phyloP scores from a whole-genome alignment of 2,797 vertebrate species.

The Xyrichtys novacula region DNA sequence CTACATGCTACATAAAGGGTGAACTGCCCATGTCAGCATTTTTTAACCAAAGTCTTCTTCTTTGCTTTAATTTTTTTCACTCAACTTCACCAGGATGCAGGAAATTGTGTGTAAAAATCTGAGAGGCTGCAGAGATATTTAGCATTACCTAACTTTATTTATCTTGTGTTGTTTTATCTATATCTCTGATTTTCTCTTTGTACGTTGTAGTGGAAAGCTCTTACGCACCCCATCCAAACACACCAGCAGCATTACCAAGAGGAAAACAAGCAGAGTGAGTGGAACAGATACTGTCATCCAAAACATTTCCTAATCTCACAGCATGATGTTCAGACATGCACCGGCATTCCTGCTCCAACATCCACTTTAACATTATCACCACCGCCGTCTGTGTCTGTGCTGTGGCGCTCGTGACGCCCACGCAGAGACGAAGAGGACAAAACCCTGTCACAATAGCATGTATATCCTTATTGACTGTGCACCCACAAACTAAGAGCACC shows the following conservation, averaged over 20 bases:
- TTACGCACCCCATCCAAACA: constrained; percentile 10
- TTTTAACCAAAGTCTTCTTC: too few species aligned
- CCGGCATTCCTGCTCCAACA: constrained; percentile 58
- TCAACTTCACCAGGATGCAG: too few species aligned
- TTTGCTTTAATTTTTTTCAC: too few species aligned
- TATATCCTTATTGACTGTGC: constrained; percentile 36
- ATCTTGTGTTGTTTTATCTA: too few species aligned
- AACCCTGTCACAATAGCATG: constrained; percentile 12
- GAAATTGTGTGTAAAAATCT: too few species aligned
- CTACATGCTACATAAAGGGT: too few species aligned
- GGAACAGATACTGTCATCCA: constrained; percentile 9
- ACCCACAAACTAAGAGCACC: constrained; percentile 40
- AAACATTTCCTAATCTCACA: constrained; percentile 21
- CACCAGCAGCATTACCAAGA: neutral
- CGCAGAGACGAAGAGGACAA: constrained; percentile 18
- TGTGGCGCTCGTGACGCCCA: constrained; percentile 22
- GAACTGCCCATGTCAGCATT: too few species aligned
- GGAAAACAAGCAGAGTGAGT: neutral
- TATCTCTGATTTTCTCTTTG: too few species aligned
- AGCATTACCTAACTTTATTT: too few species aligned
- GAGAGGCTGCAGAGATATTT: too few species aligned
- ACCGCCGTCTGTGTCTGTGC: constrained; percentile 1
- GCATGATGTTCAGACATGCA: constrained; percentile 61
- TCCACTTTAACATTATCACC: constrained; percentile 14
- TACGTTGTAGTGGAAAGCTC: too few species aligned